phyloP scores from a whole-genome alignment of 2,797 vertebrate species.

The Catamblyrhynchus diadema region DNA sequence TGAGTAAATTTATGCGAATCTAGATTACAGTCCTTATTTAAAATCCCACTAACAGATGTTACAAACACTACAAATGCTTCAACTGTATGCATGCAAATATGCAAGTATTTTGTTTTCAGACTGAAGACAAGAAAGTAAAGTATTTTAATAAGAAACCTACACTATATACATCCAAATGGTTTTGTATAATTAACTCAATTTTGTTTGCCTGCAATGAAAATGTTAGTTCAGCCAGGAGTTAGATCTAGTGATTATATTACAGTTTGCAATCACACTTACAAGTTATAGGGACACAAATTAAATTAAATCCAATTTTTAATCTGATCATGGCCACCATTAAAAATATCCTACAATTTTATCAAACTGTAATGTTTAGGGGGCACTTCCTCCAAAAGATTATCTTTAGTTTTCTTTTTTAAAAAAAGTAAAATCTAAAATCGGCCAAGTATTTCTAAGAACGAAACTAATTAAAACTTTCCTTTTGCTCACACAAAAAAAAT shows the following conservation, averaged over 20 bases:
- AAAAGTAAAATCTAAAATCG: neutral
- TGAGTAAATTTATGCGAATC: neutral
- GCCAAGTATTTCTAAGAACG: neutral
- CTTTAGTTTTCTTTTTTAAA: neutral
- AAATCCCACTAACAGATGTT: neutral
- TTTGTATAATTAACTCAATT: slow-evolving; percentile 17
- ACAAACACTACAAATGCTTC: neutral
- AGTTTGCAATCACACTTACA: neutral
- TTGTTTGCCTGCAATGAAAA: slow-evolving; percentile 36
- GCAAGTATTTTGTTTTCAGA: neutral
- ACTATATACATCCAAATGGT: neutral
- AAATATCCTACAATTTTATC: neutral
- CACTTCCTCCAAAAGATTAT: neutral
- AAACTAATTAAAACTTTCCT: neutral
- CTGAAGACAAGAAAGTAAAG: neutral
- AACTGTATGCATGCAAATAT: neutral
- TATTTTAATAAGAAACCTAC: neutral
- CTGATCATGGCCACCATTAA: neutral
- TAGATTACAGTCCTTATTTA: neutral
- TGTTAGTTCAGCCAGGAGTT: neutral
- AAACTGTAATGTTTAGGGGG: neutral
- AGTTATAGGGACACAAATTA: neutral
- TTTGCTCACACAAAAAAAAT: neutral
- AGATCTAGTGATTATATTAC: neutral
- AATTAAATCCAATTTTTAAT: neutral